phyloP scores from a whole-genome alignment of 2,888 invertebrate species.

The Mimumesa dahlbomi region DNA sequence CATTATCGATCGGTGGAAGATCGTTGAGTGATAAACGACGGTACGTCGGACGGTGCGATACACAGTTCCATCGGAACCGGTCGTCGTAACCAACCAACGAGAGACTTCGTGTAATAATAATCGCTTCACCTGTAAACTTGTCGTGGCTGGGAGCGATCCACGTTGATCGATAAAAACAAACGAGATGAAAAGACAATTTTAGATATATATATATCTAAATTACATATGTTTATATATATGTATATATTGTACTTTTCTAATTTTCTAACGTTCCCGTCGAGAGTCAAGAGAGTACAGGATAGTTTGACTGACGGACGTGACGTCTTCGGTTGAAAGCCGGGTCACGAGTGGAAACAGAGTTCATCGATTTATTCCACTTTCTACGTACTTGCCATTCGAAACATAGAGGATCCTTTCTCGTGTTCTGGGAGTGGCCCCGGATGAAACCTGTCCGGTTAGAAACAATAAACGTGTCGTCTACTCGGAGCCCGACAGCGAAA shows the following conservation, averaged over 20 bases:
- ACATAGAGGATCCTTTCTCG: conserved; percentile 18
- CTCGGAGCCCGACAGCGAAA: too few relatives aligned
- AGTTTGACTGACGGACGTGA: conserved; percentile 27
- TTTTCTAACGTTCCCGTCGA: too few relatives aligned
- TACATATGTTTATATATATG: too few relatives aligned
- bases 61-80: conserved; percentile 17
- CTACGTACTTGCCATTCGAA: conserved; percentile 30
- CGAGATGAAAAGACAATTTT: too few relatives aligned
- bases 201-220: too few relatives aligned
- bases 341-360: conserved; percentile 43
- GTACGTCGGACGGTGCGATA: conserved; percentile 18
- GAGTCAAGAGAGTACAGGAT: background rate
- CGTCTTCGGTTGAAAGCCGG: conserved; percentile 24
- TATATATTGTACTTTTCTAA: too few relatives aligned
- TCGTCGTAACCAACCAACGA: too few relatives aligned
- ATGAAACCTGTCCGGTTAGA: conserved; percentile 33
- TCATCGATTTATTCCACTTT: conserved; percentile 60
- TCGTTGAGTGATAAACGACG: conserved; percentile 29
- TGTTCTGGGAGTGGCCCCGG: background rate
- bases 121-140: too few relatives aligned
- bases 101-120: too few relatives aligned
- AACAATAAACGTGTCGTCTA: conserved; percentile 25
- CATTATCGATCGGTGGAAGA: conserved; percentile 38
- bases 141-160: too few relatives aligned
- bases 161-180: too few relatives aligned